Evolutionary conservation across 2,888 invertebrate genomes (phyloP).

Genomic region (Napeogenes sylphis): DNA sequence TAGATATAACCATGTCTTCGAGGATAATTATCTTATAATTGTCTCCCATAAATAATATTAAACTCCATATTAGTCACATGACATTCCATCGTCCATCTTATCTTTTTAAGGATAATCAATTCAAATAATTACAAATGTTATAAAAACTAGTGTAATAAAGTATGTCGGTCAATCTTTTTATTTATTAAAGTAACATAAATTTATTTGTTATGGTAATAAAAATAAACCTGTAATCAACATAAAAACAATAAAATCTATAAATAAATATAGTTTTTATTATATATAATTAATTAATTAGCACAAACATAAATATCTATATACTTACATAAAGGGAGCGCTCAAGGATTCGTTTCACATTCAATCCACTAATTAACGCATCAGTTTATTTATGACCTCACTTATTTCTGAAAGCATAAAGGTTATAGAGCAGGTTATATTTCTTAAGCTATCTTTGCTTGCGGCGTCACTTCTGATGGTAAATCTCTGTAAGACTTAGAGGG

Average conservation of each 20-base stretch:
- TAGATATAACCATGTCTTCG: not conserved
- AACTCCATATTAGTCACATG: not conserved
- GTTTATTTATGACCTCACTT: constrained; percentile 22
- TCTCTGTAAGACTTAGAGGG: no score
- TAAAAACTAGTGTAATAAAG: not conserved
- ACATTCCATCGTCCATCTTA: not conserved
- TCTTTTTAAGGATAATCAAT: constrained; percentile 1
- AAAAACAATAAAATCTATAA: not conserved
- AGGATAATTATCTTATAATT: not conserved
- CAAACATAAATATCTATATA: not conserved
- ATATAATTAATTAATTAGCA: not conserved
- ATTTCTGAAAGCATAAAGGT: constrained; percentile 4
- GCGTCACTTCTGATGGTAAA: no score
- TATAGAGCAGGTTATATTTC: not conserved
- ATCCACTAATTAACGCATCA: constrained; percentile 31
- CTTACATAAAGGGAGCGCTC: constrained; percentile 22
- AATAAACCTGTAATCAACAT: not conserved
- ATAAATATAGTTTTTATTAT: not conserved
- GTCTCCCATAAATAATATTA: not conserved
- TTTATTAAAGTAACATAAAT: not conserved
- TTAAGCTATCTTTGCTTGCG: no score
- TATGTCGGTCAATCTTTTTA: no score
- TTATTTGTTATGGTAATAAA: not conserved
- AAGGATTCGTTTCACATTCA: constrained; percentile 28
- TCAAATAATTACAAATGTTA: constrained; percentile 4